Base-by-base conservation (phyloP, 2,888 invertebrate genomes). In the Drosophila histrio region DNA sequence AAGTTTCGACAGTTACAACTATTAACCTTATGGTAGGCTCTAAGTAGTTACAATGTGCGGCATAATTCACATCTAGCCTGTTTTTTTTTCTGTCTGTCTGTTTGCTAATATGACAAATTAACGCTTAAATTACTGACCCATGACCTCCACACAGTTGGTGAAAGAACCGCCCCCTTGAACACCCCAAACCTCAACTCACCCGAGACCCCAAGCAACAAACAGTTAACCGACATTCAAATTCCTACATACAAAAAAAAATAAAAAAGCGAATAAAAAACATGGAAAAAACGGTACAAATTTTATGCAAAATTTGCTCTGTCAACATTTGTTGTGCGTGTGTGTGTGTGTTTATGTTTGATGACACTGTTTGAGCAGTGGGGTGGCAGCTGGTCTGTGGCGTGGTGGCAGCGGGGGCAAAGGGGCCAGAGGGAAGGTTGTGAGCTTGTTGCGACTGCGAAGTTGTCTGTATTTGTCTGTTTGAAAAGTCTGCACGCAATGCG, bases 401-500 rank as follows among this genome's bases (percentile, higher is more conserved):
- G 15, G 15, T 6, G n/a, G 19, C 8, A 34, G 7, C 15, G 30
- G 46, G 8, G 5, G 6, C 6, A 21, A 34, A 5, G 38, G 43
- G 34, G 22, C n/a, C n/a, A 7, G 21, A 9, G 26, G 5, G 38
- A 6, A 4, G 3, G 34, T 24, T 36, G 38, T n/a, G 22, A 52
- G 13, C 24, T 34, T 34, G 34, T 32, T 44, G 44, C 61, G 53
- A 49, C 47, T 52, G 53, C 49, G 43, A 36, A 36, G 34, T 43
- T 64, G 52, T 56, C 69, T 57, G 52, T n/a, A n/a, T 59, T 74
- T 77, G 43, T 36, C 49, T 50, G 50, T 38, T 36, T 50, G 24
- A 52, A 75, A 75, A 72, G 75, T 79, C 79, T 75, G 76, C 77
- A 74, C 61, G 77, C 77, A 77, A 72, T 59, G 63, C 52, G 73